These are phyloP conservation scores for Arrhamphus sclerolepis DNA, from an alignment of 2,797 vertebrate genomes.

Conservation along the genomic window DNA sequence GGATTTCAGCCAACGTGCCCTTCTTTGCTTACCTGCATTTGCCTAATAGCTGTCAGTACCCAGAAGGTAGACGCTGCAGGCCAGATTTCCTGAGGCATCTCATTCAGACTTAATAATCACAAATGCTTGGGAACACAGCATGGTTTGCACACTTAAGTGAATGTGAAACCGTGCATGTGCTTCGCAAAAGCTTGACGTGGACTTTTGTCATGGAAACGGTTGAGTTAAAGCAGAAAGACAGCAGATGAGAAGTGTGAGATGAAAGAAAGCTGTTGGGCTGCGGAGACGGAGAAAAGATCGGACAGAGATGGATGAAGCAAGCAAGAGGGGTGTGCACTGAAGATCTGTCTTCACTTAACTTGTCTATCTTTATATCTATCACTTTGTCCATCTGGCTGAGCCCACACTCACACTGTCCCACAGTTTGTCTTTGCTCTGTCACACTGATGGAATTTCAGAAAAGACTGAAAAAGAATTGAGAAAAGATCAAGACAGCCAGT, in stretches of 20 bases:
- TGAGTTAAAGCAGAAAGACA: slow-evolving; percentile 34
- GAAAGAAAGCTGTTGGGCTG: slow-evolving; percentile 41
- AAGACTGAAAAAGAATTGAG: slow-evolving; percentile 3
- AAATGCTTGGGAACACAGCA: slow-evolving; percentile 20
- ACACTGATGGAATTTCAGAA: slow-evolving; percentile 44
- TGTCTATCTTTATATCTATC: slow-evolving; percentile 60
- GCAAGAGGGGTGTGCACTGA: slow-evolving; percentile 47
- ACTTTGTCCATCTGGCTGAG: slow-evolving; percentile 56
- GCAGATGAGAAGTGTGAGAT: slow-evolving; percentile 49
- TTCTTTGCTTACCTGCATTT: slow-evolving; percentile 41
- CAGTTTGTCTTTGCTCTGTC: slow-evolving; percentile 39
- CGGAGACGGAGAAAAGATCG: slow-evolving; percentile 39
- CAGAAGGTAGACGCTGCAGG: slow-evolving; percentile 42
- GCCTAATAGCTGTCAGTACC: slow-evolving; percentile 31
- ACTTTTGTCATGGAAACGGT: slow-evolving; percentile 29
- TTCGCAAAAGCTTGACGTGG: slow-evolving; percentile 14
- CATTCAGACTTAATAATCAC: slow-evolving; percentile 46
- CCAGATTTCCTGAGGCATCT: slow-evolving; percentile 44
- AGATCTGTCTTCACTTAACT: slow-evolving; percentile 57
- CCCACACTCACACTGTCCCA: slow-evolving; percentile 34
- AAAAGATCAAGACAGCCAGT: slow-evolving; percentile 27
- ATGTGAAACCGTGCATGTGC: slow-evolving; percentile 21
- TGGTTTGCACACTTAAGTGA: slow-evolving; percentile 31
- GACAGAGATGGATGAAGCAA: slow-evolving; percentile 67
- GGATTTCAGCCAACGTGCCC: slow-evolving; percentile 10